These are phyloP conservation scores for Troides aeacus DNA, from an alignment of 2,888 invertebrate species.

Conservation along the genomic window DNA sequence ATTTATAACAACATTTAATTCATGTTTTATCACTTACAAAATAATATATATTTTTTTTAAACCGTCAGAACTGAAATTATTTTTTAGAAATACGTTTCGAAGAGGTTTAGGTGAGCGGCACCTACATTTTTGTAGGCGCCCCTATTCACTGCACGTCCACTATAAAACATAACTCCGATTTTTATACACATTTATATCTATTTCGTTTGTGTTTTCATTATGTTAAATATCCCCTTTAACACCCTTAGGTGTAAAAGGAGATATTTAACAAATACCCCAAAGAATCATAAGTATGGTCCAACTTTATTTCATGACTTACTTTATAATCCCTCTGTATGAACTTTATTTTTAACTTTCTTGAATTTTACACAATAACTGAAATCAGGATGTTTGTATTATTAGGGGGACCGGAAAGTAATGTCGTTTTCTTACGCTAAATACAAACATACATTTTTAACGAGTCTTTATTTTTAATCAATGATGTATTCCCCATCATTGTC, in stretches of 20 bases:
- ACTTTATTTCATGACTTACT: no score
- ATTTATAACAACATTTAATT: no score
- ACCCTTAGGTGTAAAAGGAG: constrained; percentile 35
- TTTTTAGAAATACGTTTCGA: constrained; percentile 1
- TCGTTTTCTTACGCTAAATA: no score
- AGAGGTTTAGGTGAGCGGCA: constrained; percentile 43
- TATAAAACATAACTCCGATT: constrained; percentile 77
- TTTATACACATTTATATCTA: constrained; percentile 61
- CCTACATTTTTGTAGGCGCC: constrained; percentile 43
- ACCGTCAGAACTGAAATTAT: fast-evolving
- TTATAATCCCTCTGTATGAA: no score
- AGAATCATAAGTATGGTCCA: constrained; percentile 53
- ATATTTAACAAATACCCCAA: constrained; percentile 54
- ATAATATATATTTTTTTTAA: background rate
- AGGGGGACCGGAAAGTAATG: no score
- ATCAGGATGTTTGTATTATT: no score
- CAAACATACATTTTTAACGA: no score
- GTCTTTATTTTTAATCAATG: no score
- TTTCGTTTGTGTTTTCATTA: constrained; percentile 60
- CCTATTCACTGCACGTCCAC: constrained; percentile 73
- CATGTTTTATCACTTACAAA: background rate
- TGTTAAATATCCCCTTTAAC: constrained; percentile 56
- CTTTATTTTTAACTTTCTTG: no score
- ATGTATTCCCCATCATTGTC: no score
- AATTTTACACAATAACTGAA: no score